A percentile compares a stretch with the other conserved stretches of the same genome.
These are phyloP conservation scores for Drosophila anomelani DNA, from an alignment of 2,888 invertebrate species.

Conservation along the genomic window DNA sequence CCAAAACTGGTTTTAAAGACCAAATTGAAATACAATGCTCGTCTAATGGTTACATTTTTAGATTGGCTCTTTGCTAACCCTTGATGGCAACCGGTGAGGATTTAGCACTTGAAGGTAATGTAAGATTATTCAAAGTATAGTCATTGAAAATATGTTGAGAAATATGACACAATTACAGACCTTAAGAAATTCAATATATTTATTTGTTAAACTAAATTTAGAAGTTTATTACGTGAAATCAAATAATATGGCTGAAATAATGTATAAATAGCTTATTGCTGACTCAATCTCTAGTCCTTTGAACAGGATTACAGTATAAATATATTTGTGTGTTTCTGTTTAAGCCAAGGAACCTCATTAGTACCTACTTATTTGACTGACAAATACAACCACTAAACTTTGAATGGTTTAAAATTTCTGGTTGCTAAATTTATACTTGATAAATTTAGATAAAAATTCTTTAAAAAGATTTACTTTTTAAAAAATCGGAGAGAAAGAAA, in stretches of 20 bases:
- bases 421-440: no score
- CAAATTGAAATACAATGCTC: constrained; percentile 45
- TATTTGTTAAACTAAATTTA: neutral
- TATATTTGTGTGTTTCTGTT: no score
- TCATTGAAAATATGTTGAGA: neutral
- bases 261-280: no score
- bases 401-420: no score
- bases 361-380: neutral
- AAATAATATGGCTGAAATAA: neutral
- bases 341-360: neutral
- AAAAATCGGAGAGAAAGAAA: no score
- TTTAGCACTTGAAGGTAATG: neutral
- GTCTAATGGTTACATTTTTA: constrained; percentile 21
- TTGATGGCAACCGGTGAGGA: constrained; percentile 2
- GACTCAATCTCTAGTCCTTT: no score
- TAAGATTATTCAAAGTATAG: neutral
- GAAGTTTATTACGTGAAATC: neutral
- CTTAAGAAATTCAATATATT: neutral
- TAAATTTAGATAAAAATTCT: no score
- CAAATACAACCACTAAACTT: no score
- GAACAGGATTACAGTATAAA: neutral
- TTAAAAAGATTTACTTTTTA: no score
- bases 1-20: constrained; percentile 22
- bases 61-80: constrained; percentile 39
- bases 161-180: neutral